Percentiles rank a stretch among this genome's conserved stretches.
phyloP scores from a whole-genome alignment of 2,797 vertebrate species.

The Sebastes diaconus region DNA sequence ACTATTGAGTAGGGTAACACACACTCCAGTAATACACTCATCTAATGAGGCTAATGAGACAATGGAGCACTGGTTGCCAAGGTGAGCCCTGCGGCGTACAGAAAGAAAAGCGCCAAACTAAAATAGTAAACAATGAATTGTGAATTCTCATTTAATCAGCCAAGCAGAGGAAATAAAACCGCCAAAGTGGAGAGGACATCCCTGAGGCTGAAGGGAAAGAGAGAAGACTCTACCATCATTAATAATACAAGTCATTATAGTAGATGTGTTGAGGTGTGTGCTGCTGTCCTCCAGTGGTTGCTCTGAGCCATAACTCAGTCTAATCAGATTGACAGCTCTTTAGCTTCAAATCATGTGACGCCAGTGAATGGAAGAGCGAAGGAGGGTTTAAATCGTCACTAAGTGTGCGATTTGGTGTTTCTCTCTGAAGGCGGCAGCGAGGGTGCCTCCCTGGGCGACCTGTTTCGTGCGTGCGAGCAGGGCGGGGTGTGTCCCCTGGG shows the following conservation, averaged over 20 bases:
- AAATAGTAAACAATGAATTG: slow-evolving; percentile 37
- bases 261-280: background rate
- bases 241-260: slow-evolving; percentile 17
- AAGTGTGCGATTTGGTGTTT: background rate
- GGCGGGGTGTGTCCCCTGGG: slow-evolving; percentile 94
- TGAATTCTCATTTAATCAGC: background rate
- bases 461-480: slow-evolving; percentile 93
- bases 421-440: slow-evolving; percentile 75
- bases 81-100: slow-evolving; percentile 18
- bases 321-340: background rate
- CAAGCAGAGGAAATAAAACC: slow-evolving; percentile 12
- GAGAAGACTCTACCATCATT: slow-evolving; percentile 8
- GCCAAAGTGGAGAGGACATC: slow-evolving; percentile 3
- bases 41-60: slow-evolving; percentile 67
- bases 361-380: background rate
- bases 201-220: slow-evolving; percentile 9
- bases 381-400: background rate
- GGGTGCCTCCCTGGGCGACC: slow-evolving; percentile 92
- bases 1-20: slow-evolving; percentile 15
- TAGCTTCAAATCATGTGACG: background rate
- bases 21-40: slow-evolving; percentile 1
- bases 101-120: slow-evolving; percentile 9
- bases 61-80: slow-evolving; percentile 25
- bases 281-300: slow-evolving; percentile 58
- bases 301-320: slow-evolving; percentile 2